Percentiles rank a stretch among this genome's conserved stretches.
Evolutionary conservation across 2,113 vertebrate genomes (phyloP).

Genomic region (Amphiprion ocellaris): DNA sequence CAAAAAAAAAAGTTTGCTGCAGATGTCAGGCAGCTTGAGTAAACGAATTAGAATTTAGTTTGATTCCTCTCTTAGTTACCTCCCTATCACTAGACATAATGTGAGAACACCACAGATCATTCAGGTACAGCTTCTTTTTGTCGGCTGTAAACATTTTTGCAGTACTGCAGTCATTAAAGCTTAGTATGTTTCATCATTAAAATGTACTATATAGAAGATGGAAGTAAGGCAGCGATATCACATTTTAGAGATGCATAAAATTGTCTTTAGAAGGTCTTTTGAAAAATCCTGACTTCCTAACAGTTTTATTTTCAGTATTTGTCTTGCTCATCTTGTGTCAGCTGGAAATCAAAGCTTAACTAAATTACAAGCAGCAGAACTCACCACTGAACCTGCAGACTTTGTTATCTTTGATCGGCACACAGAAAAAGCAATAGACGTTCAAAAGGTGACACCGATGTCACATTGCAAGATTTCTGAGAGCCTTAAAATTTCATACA

Average conservation of each 20-base stretch:
- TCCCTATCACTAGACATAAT: background rate
- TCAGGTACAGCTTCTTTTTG: too few species aligned
- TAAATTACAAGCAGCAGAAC: background rate
- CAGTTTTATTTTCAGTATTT: background rate
- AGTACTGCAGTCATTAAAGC: background rate
- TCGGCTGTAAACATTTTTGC: background rate
- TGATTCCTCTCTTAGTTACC: background rate
- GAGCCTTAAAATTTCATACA: background rate
- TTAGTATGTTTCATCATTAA: too few species aligned
- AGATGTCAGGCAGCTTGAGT: background rate
- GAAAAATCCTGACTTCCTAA: background rate
- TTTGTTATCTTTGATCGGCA: background rate
- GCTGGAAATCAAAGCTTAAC: background rate
- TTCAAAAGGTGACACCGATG: background rate
- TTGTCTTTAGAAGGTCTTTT: background rate
- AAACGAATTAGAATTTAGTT: conserved; percentile 6
- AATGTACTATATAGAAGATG: background rate
- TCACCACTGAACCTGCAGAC: background rate
- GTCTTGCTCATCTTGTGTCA: background rate
- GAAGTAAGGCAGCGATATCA: background rate
- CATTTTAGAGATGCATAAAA: background rate
- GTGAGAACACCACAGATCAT: background rate
- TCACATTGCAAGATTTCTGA: background rate
- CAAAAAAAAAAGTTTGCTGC: conserved; percentile 14
- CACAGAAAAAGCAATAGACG: background rate